phyloP scores from a whole-genome alignment of 1,140 invertebrate genomes.

The Scaptodrosophila lebanonensis region DNA sequence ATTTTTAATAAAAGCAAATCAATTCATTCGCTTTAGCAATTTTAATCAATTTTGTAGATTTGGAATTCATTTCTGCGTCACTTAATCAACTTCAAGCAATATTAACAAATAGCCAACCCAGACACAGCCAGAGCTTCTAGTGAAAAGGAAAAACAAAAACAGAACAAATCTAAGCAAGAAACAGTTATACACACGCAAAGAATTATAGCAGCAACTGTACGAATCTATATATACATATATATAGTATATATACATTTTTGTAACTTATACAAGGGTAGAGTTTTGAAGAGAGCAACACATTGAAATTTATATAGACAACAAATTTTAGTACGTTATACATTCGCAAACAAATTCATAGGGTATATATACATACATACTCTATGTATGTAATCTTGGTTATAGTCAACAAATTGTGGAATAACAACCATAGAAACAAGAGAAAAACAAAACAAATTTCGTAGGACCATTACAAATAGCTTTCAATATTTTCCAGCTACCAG shows the following conservation, averaged over 20 bases:
- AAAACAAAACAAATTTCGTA: slow-evolving; percentile 9
- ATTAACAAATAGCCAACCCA: slow-evolving; percentile 39
- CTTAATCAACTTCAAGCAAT: no score
- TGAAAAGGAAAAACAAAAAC: slow-evolving; percentile 12
- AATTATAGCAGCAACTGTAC: slow-evolving; percentile 13
- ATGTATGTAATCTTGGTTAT: no score
- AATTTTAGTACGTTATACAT: no score
- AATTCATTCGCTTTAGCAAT: no score
- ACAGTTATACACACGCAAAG: not conserved
- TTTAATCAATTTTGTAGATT: not conserved
- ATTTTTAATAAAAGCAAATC: no score
- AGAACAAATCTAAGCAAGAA: slow-evolving; percentile 10
- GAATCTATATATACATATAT: slow-evolving; percentile 1
- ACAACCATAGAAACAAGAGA: no score
- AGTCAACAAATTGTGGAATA: no score
- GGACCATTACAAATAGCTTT: slow-evolving; percentile 2
- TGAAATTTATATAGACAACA: not conserved
- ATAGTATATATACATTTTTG: slow-evolving; percentile 3
- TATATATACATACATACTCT: no score
- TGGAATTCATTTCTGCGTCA: slow-evolving; percentile 1
- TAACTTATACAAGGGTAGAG: slow-evolving; percentile 19
- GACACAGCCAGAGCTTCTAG: slow-evolving; percentile 50
- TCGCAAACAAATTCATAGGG: no score
- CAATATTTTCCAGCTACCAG: no score
- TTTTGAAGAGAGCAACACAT: slow-evolving; percentile 9